Evolutionary conservation across 2,888 invertebrate species (phyloP), one percentile per base, ranked within the genome.

Genomic region (Philaethria dido): DNA sequence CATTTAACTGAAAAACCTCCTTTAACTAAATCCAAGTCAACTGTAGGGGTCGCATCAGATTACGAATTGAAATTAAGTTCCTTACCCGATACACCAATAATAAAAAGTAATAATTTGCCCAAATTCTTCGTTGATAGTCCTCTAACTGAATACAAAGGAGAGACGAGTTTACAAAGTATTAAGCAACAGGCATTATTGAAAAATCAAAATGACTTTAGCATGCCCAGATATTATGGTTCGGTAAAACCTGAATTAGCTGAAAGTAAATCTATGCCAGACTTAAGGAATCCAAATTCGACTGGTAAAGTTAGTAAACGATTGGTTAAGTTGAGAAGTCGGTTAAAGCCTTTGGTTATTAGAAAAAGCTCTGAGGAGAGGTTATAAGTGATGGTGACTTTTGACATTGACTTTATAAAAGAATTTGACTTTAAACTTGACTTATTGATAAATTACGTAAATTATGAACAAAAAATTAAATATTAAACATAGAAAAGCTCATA

Each of bases 201-300:
- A 39, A 86, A 90, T 29, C 91, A 93, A 69, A 85, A 84, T 60
- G 95, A 94, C 71, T 94, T 93, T 64, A 94, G 94, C 20, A 94
- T 94, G 95, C 94, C 94, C 0, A 86, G 95, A 67, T 94, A 94
- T 74, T 94, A 94, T 72, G 93, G 94, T 0, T 84, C 89, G 1
- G 80, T 88, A 0, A 86, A 88, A 52, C 70, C 83, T 0, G 71
- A 77, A 4, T 69, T 79, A 2, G 79, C 89, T 0, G 91, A 92
- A 62, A 93, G 93, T 61, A 93, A 91, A 59, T 93, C 93, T 0
- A 92, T 93, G 92, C 93, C 93, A 1, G 93, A 93, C 78, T 79
- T 93, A 22, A 85, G 91, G 45, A 85, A 79, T 62, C 86, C 87
- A 0, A 69, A 74, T 0, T 76, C 87, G 0, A 80, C 81, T 0